Base-by-base conservation (phyloP, 2,113 vertebrate species). In the Porphyrio hochstetteri region DNA sequence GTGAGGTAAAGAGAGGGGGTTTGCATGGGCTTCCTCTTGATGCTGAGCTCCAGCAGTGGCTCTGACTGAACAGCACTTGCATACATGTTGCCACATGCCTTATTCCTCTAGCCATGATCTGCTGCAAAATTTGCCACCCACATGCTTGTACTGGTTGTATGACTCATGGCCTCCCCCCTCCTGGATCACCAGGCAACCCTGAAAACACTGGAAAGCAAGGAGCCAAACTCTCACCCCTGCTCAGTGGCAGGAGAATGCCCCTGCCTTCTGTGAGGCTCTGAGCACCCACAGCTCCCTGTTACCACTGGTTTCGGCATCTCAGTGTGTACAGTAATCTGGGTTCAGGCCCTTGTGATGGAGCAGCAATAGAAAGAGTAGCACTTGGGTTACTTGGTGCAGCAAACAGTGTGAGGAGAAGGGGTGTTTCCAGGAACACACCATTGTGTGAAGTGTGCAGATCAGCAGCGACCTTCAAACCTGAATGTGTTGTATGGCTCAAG, bases 261-360 rank as follows among this genome's bases (percentile, higher is more conserved):
- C n/a, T 74, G 40, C 28, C 29, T 80, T 71, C 81, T 50, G 46
- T 0, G 0, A 36, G 65, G 33, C 57, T 42, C 63, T 76, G 63
- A 60, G 77, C 64, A 90, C 16, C 25, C 44, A 46, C 25, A 84
- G 38, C 19, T 69, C 56, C 28, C 40, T 1, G 0, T 1, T 5
- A 35, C 18, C 0, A 0, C 8, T 0, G 1, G 5, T 23, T 89
- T 55, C 5, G 5, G 25, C 44, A 46, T 5, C 42, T 70, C 40
- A 36, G 19, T 42, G 52, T 57, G 56, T 48, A 36, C 11, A 11
- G 25, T 7, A 15, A 21, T 46, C 65, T 31, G 13, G 9, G 31
- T 69, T 90, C 67, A 55, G 56, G 35, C 16, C 17, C 16, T 38
- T 38, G 33, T n/a, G 29, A 36, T 29, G 18, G 19, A 40, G 57